Percentiles rank a stretch among this genome's conserved stretches.
phyloP scores from a whole-genome alignment of 2,888 invertebrate genomes.

The Rotaria socialis region DNA sequence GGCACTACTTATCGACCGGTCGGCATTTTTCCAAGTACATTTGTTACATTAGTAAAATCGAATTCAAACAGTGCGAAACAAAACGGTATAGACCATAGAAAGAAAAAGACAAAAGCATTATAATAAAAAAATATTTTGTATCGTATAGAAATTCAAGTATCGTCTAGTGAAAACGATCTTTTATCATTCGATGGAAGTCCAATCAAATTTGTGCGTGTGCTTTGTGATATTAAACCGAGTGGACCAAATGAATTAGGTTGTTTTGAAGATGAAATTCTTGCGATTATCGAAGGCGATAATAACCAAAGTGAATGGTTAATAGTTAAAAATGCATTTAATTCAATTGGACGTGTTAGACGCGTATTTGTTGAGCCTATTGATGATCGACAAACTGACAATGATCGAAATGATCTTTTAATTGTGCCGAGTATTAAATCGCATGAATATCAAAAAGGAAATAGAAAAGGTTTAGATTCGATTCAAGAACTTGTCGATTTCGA shows the following conservation, averaged over 20 bases:
- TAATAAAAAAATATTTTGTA: background rate
- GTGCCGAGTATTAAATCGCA: background rate
- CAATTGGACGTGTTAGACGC: conserved; percentile 17
- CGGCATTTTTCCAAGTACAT: conserved; percentile 28
- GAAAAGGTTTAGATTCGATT: background rate
- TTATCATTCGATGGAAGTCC: background rate
- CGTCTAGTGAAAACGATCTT: background rate
- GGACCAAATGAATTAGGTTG: background rate
- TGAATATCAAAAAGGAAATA: background rate
- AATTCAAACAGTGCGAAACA: background rate
- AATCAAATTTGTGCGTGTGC: background rate
- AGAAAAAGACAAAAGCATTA: background rate
- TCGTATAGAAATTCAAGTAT: background rate
- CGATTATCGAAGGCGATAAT: background rate
- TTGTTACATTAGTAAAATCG: conserved; percentile 4
- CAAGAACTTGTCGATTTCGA: background rate
- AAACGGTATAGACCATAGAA: background rate
- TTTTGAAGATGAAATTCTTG: conserved; percentile 35
- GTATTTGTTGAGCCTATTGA: background rate
- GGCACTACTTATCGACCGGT: background rate
- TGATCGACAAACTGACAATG: background rate
- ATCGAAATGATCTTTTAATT: background rate
- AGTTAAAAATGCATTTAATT: conserved; percentile 24
- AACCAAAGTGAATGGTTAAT: conserved; percentile 14
- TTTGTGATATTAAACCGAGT: conserved; percentile 18